phyloP scores from a whole-genome alignment of 37 sponge, comb jelly and placozoan species.

The Cladorhizidae sp. region DNA sequence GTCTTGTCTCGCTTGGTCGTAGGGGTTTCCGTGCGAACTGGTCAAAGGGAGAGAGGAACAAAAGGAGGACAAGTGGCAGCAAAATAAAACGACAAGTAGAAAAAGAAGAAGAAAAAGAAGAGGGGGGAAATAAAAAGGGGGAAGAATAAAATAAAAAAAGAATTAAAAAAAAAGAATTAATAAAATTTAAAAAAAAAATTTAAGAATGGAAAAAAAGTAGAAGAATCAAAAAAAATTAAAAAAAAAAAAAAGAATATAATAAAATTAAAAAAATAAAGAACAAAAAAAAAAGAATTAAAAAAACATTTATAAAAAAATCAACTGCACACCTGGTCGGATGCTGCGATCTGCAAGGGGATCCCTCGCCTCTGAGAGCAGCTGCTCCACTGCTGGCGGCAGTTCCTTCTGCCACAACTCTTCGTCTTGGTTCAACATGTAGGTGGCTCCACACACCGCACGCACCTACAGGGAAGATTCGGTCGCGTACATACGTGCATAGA shows the following conservation, averaged over 20 bases:
- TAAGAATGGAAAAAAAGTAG: too few species aligned
- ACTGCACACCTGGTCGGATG: conserved; percentile 51
- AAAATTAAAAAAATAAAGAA: neutral
- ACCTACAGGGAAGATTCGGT: conserved; percentile 52
- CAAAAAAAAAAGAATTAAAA: neutral
- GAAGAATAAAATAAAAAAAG: too few species aligned
- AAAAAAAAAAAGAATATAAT: neutral
- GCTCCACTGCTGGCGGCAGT: conserved; percentile 96
- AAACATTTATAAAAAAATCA: neutral
- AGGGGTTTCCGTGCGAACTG: conserved; percentile 55
- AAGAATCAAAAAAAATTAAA: too few species aligned
- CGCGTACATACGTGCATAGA: too few species aligned
- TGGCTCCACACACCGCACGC: conserved; percentile 90
- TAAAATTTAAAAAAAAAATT: too few species aligned
- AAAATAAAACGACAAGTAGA: too few species aligned
- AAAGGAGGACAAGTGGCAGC: too few species aligned
- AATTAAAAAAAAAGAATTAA: too few species aligned
- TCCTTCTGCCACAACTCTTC: conserved; percentile 98
- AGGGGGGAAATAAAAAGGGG: too few species aligned
- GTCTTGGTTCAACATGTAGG: conserved; percentile 99
- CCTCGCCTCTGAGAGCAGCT: conserved; percentile 82
- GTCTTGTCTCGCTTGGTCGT: conserved; percentile 88
- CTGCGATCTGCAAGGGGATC: conserved; percentile 96
- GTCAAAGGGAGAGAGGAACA: too few species aligned
- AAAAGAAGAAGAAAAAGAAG: too few species aligned